Percentiles rank a stretch among this genome's conserved stretches.
Evolutionary conservation across 2,888 invertebrate genomes (phyloP).

Genomic region (Dryocosmus kuriphilus): DNA sequence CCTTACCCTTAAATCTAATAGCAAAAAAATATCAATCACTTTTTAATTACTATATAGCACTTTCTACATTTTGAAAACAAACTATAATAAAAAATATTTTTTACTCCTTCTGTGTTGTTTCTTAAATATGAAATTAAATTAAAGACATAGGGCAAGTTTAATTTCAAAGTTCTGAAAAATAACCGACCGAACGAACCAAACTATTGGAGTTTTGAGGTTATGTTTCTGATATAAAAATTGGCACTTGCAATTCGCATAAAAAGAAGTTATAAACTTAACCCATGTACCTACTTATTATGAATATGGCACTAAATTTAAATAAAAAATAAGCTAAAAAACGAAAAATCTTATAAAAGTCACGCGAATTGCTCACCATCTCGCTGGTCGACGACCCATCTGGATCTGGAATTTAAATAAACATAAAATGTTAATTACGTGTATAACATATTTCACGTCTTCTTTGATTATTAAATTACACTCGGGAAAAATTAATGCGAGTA

Average conservation of each 20-base stretch:
- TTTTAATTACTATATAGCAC: too few relatives aligned
- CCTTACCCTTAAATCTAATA: too few relatives aligned
- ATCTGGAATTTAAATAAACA: constrained; percentile 78
- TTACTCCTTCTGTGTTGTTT: too few relatives aligned
- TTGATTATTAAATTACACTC: constrained; percentile 11
- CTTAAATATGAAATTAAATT: neutral
- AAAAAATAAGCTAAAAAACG: constrained; percentile 46
- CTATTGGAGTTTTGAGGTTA: constrained; percentile 6
- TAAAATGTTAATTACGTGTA: constrained; percentile 53
- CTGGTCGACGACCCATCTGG: constrained; percentile 98
- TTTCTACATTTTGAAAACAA: too few relatives aligned
- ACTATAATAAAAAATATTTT: too few relatives aligned
- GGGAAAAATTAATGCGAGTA: neutral
- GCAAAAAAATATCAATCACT: too few relatives aligned
- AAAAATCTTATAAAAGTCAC: too few relatives aligned
- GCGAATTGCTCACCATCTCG: constrained; percentile 91
- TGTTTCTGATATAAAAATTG: neutral
- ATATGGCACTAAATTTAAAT: neutral
- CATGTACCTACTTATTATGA: constrained; percentile 23
- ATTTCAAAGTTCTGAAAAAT: neutral
- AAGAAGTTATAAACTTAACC: constrained; percentile 18
- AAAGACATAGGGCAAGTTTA: too few relatives aligned
- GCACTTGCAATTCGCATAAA: neutral
- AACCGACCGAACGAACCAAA: too few relatives aligned
- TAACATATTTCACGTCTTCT: constrained; percentile 47